These are phyloP conservation scores for Thaumetopoea pityocampa DNA, from an alignment of 1,140 invertebrate species.

Conservation along the genomic window DNA sequence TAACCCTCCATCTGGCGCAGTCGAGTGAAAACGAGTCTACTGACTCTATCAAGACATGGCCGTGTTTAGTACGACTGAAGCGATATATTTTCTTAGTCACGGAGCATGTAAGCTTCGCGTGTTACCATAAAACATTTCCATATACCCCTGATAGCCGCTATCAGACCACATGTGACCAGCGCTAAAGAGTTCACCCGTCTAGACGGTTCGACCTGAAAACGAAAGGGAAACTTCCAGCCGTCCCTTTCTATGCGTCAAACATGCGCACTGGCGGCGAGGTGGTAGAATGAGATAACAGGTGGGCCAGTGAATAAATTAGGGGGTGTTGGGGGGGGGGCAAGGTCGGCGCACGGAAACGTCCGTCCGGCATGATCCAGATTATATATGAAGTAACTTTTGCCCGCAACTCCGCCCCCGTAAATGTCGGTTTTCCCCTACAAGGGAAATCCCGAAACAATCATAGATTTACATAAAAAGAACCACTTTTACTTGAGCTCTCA, in stretches of 20 bases:
- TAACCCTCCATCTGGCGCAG: no score
- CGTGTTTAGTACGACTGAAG: not conserved
- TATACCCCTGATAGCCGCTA: constrained; percentile 9
- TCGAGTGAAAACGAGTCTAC: no score
- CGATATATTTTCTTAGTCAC: not conserved
- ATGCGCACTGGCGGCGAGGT: constrained; percentile 46
- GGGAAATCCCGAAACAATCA: no score
- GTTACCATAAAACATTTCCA: constrained; percentile 8
- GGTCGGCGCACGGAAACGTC: constrained; percentile 69
- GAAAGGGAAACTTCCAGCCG: constrained; percentile 45
- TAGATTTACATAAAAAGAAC: no score
- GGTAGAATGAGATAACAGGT: constrained; percentile 49
- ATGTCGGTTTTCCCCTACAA: no score
- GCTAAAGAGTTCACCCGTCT: constrained; percentile 67
- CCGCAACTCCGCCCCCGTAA: no score
- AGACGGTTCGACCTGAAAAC: constrained; percentile 63
- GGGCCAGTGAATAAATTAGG: constrained; percentile 27
- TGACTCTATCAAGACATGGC: no score
- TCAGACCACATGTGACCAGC: constrained; percentile 28
- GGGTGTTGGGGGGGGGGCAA: constrained; percentile 39
- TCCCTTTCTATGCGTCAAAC: constrained; percentile 50
- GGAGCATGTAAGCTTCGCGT: constrained; percentile 6
- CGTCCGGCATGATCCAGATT: constrained; percentile 54
- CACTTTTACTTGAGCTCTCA: no score
- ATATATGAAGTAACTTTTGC: constrained; percentile 40